Conservation (phyloP, 2,113 vertebrate species). For the Scomber colias region DNA sequence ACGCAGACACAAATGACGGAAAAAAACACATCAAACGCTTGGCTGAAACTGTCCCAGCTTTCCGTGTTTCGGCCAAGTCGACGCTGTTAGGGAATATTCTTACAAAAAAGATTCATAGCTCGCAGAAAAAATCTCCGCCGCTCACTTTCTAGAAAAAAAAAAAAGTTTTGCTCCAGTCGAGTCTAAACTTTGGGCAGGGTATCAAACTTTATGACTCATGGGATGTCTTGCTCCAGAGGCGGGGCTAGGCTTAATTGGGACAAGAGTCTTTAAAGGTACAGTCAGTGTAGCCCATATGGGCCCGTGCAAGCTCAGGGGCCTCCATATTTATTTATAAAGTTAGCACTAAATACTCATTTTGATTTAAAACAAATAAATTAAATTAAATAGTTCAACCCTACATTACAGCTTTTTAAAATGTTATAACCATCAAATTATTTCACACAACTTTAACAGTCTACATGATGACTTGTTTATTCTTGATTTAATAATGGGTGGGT, state of each 20-base stretch:
- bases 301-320: not conserved
- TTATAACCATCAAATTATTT: not conserved
- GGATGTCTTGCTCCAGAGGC: conserved; percentile 76
- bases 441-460: not conserved
- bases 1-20: conserved; percentile 36
- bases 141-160: conserved; percentile 69
- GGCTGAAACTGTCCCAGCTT: not conserved
- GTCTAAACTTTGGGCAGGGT: conserved; percentile 86
- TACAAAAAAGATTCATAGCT: conserved; percentile 38
- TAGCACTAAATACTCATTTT: no score
- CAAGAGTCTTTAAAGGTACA: conserved; percentile 80
- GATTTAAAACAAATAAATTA: no score
- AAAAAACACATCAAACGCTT: conserved; percentile 37
- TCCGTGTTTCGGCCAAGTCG: not conserved
- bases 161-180: conserved; percentile 80
- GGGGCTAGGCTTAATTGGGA: conserved; percentile 72
- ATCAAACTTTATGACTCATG: conserved; percentile 86
- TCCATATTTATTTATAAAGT: not conserved
- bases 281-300: conserved; percentile 31
- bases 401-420: no score
- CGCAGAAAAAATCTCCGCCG: conserved; percentile 81
- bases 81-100: not conserved
- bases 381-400: no score
- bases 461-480: not conserved
- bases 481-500: not conserved